Conservation (phyloP, 2,888 invertebrate species). For the Mayetiola destructor region DNA sequence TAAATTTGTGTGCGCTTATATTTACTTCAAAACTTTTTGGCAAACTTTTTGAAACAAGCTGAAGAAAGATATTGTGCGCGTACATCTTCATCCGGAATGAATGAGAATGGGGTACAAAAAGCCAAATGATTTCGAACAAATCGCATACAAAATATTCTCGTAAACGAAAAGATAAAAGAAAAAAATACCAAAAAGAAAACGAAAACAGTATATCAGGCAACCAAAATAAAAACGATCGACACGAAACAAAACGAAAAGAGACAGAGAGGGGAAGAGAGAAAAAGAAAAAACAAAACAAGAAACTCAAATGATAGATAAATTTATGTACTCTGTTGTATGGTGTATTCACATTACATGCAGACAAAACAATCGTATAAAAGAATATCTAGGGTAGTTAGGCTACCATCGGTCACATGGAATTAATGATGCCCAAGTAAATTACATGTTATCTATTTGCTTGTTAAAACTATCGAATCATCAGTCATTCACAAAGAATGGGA, state of each 20-base stretch:
- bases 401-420: slow-evolving; percentile 6
- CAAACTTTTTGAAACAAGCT: neutral
- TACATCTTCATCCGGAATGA: no score
- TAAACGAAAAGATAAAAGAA: neutral
- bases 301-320: neutral
- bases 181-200: neutral
- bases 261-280: neutral
- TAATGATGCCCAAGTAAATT: neutral
- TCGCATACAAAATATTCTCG: no score
- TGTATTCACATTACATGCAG: no score
- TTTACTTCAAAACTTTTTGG: neutral
- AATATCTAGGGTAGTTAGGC: no score
- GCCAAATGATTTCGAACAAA: no score
- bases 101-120: no score
- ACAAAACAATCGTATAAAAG: no score
- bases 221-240: neutral
- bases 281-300: neutral
- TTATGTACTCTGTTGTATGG: neutral
- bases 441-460: slow-evolving; percentile 4
- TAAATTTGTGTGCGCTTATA: slow-evolving; percentile 2
- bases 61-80: no score
- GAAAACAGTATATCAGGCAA: neutral
- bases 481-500: neutral
- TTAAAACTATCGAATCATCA: slow-evolving; percentile 5
- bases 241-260: no score